Percentiles rank a stretch among this genome's conserved stretches.
phyloP scores from a whole-genome alignment of 2,113 vertebrate species.

The Lagenorhynchus albirostris region DNA sequence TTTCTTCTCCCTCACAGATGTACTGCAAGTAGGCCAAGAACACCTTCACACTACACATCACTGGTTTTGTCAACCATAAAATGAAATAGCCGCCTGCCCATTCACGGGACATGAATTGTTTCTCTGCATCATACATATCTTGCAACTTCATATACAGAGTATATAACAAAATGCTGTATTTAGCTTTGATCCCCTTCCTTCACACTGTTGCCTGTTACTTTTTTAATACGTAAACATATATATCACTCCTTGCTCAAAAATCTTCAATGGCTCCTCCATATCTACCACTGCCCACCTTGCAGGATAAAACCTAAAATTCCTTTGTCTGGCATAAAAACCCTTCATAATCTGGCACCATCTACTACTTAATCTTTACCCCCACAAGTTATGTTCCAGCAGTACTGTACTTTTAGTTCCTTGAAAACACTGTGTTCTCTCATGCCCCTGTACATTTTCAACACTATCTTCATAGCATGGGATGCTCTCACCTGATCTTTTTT shows the following conservation, averaged over 20 bases:
- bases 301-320: background rate
- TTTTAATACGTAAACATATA: background rate
- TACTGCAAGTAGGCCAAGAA: slow-evolving; percentile 27
- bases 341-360: background rate
- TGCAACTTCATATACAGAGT: background rate
- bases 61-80: background rate
- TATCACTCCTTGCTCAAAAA: background rate
- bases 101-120: background rate
- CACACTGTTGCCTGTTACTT: background rate
- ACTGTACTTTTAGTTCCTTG: background rate
- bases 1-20: slow-evolving; percentile 12
- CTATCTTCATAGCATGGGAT: background rate
- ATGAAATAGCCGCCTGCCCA: background rate
- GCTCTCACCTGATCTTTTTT: background rate
- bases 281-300: background rate
- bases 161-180: background rate
- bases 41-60: background rate
- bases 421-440: background rate
- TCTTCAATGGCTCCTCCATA: background rate
- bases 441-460: background rate
- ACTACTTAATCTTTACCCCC: background rate
- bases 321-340: background rate
- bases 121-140: background rate
- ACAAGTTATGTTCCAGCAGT: background rate
- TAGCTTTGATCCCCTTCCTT: background rate